These are phyloP conservation scores for Kuschelorhynchus macadamiae DNA, from an alignment of 2,888 invertebrate species.

Conservation along the genomic window DNA sequence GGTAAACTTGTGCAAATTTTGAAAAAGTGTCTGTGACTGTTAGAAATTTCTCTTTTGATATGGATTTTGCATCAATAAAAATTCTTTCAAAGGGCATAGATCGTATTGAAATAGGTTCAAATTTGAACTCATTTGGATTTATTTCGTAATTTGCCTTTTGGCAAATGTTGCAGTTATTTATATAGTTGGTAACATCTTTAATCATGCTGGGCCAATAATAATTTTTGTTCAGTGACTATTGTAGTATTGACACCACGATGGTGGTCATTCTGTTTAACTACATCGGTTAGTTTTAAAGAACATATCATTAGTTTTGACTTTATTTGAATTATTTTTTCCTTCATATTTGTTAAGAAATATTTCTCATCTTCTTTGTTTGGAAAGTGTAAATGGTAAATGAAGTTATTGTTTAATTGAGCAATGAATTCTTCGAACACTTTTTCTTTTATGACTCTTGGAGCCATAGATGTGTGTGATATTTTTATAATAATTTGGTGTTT, in stretches of 20 bases:
- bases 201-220: constrained; percentile 1
- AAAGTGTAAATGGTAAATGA: background rate
- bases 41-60: background rate
- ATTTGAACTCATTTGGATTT: no score
- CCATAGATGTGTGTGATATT: background rate
- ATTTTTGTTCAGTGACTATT: background rate
- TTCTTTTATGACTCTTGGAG: background rate
- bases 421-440: background rate
- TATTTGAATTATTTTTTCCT: background rate
- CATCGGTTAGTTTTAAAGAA: no score
- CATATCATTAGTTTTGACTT: constrained; percentile 2
- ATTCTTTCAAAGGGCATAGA: background rate
- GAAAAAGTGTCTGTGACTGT: background rate
- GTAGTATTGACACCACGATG: constrained; percentile 8
- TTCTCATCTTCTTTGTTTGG: constrained; percentile 1
- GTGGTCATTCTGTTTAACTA: background rate
- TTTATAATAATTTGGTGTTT: constrained; percentile 7
- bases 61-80: background rate
- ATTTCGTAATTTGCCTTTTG: background rate
- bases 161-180: constrained; percentile 1
- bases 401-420: background rate
- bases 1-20: background rate
- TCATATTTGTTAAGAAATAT: background rate
- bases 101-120: background rate
- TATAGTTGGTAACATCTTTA: constrained; percentile 12